Percentiles rank a stretch among this genome's conserved stretches.
Evolutionary conservation across 2,888 invertebrate species (phyloP).

Genomic region (Caenorhabditis uteleia): DNA sequence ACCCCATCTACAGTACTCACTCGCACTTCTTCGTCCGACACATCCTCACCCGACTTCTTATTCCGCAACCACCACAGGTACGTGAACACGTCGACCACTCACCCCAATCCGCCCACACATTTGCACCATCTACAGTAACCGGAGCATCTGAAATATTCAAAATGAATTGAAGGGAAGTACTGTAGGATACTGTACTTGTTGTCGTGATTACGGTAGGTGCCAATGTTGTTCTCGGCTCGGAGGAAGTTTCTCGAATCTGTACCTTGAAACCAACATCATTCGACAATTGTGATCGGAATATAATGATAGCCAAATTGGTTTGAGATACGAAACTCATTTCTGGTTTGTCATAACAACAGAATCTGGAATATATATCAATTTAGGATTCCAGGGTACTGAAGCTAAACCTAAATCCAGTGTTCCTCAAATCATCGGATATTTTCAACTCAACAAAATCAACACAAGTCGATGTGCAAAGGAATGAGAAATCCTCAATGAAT

Average conservation of each 20-base stretch:
- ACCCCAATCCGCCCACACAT: slow-evolving; percentile 64
- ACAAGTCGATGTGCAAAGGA: slow-evolving; percentile 68
- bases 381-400: neutral
- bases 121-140: slow-evolving; percentile 43
- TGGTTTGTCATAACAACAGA: slow-evolving; percentile 73
- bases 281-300: slow-evolving; percentile 73
- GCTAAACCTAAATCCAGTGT: slow-evolving; percentile 62
- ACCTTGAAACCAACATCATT: slow-evolving; percentile 62
- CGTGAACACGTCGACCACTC: slow-evolving; percentile 63
- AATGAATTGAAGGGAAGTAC: neutral
- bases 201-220: slow-evolving; percentile 47
- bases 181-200: slow-evolving; percentile 20
- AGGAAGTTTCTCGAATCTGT: slow-evolving; percentile 38
- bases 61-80: slow-evolving; percentile 67
- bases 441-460: slow-evolving; percentile 69
- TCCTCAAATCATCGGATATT: slow-evolving; percentile 57
- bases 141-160: slow-evolving; percentile 31
- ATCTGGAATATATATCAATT: slow-evolving; percentile 35
- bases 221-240: slow-evolving; percentile 46
- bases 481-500: slow-evolving; percentile 66
- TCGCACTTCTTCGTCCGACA: slow-evolving; percentile 62
- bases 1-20: slow-evolving; percentile 49
- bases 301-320: slow-evolving; percentile 83
- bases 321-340: slow-evolving; percentile 94
- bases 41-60: slow-evolving; percentile 50